Conservation (phyloP, 1,140 invertebrate genomes). For the Saccostrea echinata region DNA sequence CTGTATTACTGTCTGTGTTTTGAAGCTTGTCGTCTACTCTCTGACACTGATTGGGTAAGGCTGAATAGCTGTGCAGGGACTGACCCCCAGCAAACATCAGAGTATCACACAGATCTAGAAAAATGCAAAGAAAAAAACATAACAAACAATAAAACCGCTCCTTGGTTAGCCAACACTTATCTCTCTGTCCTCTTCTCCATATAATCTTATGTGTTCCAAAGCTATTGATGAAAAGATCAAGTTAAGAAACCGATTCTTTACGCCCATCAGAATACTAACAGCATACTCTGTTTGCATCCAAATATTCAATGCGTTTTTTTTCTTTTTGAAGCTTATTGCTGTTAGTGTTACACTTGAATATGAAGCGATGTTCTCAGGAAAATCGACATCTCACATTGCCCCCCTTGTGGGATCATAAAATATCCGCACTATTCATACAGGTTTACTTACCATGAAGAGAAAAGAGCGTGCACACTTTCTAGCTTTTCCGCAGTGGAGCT, state of each 20-base stretch:
- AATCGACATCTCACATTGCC: background rate
- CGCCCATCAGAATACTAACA: no score
- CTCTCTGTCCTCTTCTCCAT: no score
- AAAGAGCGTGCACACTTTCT: background rate
- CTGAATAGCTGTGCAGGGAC: slow-evolving; percentile 54
- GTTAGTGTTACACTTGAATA: no score
- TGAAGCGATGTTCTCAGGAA: no score
- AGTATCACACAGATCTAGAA: background rate
- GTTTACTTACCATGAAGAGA: slow-evolving; percentile 19
- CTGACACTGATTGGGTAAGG: slow-evolving; percentile 51
- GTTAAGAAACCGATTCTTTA: no score
- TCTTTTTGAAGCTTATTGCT: background rate
- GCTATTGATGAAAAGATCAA: no score
- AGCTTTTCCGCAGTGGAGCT: background rate
- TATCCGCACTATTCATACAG: background rate
- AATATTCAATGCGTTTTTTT: no score
- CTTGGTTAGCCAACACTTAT: no score
- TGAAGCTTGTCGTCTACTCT: slow-evolving; percentile 40
- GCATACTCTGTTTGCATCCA: no score
- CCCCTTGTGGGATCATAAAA: background rate
- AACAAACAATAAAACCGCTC: background rate
- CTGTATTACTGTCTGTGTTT: slow-evolving; percentile 6
- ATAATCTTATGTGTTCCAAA: no score
- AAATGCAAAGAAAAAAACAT: background rate
- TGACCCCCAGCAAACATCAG: slow-evolving; percentile 38